Base-by-base conservation (phyloP, 2,113 vertebrate species). In the Baryphthengus martii region DNA sequence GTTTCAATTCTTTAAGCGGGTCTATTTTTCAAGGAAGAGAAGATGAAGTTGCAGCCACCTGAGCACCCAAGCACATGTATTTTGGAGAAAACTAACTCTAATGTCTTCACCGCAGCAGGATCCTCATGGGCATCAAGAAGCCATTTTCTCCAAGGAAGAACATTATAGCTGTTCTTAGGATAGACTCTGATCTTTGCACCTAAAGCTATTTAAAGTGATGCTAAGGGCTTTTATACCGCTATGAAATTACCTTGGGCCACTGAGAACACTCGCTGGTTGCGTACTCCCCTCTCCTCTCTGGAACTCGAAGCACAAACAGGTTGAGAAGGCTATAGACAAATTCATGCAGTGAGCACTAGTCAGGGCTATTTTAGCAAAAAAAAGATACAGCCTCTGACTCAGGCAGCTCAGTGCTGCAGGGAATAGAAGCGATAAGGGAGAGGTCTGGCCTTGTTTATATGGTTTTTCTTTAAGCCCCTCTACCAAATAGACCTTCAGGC, bases 161-260 rank as follows among this genome's bases (percentile, higher is more conserved):
- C 70, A 85, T 95, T 95, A 95, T 75, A 88, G 59, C 76, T 90
- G 61, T 45, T 83, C 93, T 94, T 93, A 94, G 93, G 79, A 28
- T 39, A 87, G 73, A 72, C 73, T 88, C 93, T 96, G 90, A 93
- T 95, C 95, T 96, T 94, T 62, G 92, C 88, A 96, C 95, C 85
- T 92, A 96, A 96, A 96, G 83, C 88, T 90, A 92, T 96, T 96
- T 96, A 40, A 76, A 94, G 90, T 37, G 88, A 86, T 74, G 66
- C 73, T 23, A 63, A 63, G 73, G 88, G 83, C 62, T 86, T 96
- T 92, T 90, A 56, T 85, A n/a, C 70, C 33, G 76, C 92, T 96
- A 9, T 49, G 88, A 96, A 96, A 97, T 96, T 94, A 94, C 93
- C 92, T 94, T 90, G 92, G 83, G 68, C 72, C 61, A 65, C 76